Evolutionary conservation across 1,140 invertebrate genomes (phyloP), one percentile per base, ranked within the genome.

Genomic region (Bombus ignitus): DNA sequence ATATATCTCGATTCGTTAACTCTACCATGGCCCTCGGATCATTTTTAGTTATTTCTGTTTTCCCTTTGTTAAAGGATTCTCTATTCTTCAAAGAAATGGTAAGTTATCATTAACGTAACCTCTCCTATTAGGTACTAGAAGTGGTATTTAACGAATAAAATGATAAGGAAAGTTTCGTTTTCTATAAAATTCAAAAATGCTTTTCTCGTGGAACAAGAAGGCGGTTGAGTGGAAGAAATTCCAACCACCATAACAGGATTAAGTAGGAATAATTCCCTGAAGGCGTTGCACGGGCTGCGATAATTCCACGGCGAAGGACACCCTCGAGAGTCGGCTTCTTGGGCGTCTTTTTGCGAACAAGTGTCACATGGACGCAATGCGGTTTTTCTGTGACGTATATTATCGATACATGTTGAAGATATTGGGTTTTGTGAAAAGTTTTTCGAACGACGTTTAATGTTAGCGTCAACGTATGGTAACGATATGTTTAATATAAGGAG

Each of bases 281-380:
- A 62, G 47, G 35, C 25, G 74, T 44, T 47, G 62, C 22, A 66
- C 39, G 25, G 10, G 1, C 28, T 37, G 9, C 6, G 10, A 44
- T 78, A 44, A 78, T 65, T 78, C 39, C 59, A 32, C n/a, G 39
- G 37, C 39, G 76, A 78, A 78, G 76, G 76, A 78, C 76, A 78
- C 59, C 22, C 28, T 78, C 70, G 25, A 72, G 13, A n/a, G 70
- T 2, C 12, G 4, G 13, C 15, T 15, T 42, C 57, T 44, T 73
- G 8, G 15, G 18, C n/a, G n/a, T 73, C 15, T n/a, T 73, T 73
- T 44, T 44, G 1, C n/a, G 25, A 73, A 47, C 71, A 73, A 73
- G 42, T 73, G 71, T 73, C 71, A 15, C 42, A 44, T 73, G 42
- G 15, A 73, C 42, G 8, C 42, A 44, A 32, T 73, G 71, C n/a